Evolutionary conservation across 2,113 vertebrate species (phyloP), one percentile per base, ranked within the genome.

Genomic region (Hippocampus zosterae): DNA sequence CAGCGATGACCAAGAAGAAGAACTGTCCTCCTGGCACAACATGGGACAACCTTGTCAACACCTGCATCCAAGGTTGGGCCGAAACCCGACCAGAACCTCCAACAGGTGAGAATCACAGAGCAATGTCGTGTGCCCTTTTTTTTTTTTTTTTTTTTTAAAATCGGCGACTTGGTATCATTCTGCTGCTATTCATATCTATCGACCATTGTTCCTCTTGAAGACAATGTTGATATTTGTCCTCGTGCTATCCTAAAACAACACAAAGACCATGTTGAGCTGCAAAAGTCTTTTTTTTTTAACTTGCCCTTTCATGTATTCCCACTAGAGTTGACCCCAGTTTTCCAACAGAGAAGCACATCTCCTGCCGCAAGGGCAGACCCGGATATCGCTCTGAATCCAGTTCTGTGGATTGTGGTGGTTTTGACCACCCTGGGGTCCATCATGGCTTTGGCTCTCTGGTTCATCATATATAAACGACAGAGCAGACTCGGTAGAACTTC

Each of bases 381-480:
- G 0, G 0, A 40, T 42, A 7, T 8, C 37, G 0, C 52, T 11
- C 71, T 87, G 67, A 76, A 65, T 66, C 80, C 76, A 0, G 10
- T 41, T 15, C 68, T 90, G 73, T 92, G 87, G 88, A 70, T 83
- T 42, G 79, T 70, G 48, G 78, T 91, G 72, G 71, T 53, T 8
- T 59, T 88, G 73, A 53, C 70, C 13, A 65, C 56, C 0, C 25
- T 79, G 63, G 84, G 83, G 1, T 87, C 84, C 56, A n/a, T 90
- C 42, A 5, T 91, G 75, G 78, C 73, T 41, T 72, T 93, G 46
- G 56, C 64, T 21, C 56, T 91, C 11, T 92, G 90, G 88, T 56
- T 86, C 50, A 40, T 90, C 72, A 85, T 91, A 21, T 90, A 74
- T 81, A 90, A 64, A 78, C 63, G 63, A 21, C 81, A 85, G 52